Evolutionary conservation across 2,113 vertebrate species (phyloP), one percentile per base, ranked within the genome.

Genomic region (Oriolus oriolus): DNA sequence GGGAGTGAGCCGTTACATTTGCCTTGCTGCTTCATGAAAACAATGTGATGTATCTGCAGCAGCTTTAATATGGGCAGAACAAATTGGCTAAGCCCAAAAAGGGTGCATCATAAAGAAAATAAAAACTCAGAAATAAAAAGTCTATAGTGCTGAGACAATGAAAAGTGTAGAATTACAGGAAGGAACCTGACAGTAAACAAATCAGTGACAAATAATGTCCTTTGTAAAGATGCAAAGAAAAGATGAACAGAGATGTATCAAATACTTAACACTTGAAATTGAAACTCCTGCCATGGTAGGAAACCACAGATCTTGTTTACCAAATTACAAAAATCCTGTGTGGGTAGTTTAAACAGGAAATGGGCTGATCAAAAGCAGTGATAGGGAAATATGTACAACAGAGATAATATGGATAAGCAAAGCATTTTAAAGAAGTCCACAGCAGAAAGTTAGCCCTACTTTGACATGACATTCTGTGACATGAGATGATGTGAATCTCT

Each of bases 231-330:
- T 56, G 82, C 59, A 64, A 66, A 74, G 41, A 35, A 77, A 69
- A 89, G 66, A 74, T 50, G 60, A 95, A 59, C 33, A 78, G 39
- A 74, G 44, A 77, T 63, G 27, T 77, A 53, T 78, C 80, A 57
- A 83, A 89, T 59, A 50, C 33, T 12, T 54, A 37, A 37, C 20
- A 61, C 30, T 65, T 75, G 53, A 95, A 95, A 82, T 69, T 60
- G 44, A 84, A 94, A 73, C 60, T 94, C 16, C 27, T 91, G 66
- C 24, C 60, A 39, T 57, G 64, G 23, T 84, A 84, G 76, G 57
- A 95, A 97, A 92, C 95, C 95, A 89, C 89, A 95, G 74, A 57
- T 49, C 89, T 90, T 89, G 93, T 93, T 97, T 95, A 94, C 84
- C 20, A 1, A 91, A 81, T 60, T 79, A 78, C 56, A 89, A 82